Base-by-base conservation (phyloP, 1,140 invertebrate species). In the Orius insidiosus region DNA sequence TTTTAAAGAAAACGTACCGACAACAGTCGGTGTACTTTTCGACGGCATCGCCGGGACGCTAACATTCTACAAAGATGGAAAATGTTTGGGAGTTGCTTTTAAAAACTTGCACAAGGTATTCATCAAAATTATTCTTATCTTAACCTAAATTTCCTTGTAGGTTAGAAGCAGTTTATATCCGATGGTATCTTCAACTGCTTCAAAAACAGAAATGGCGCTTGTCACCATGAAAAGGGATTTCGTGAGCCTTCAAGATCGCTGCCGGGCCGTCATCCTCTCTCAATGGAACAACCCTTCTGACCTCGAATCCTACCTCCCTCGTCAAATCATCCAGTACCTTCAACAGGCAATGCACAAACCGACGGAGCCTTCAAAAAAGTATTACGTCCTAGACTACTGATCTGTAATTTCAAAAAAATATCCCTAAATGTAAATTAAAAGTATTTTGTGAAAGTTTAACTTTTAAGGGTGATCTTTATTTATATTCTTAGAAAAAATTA, bases 181-280 rank as follows among this genome's bases (percentile, higher is more conserved):
- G 3, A 71, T 79, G 31, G 65, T 81, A 2, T 73, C 73, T 51
- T 81, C 78, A 2, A 82, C 80, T 0, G 78, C 79, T 0, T 78
- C 78, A 13, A 82, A 80, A 60, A 82, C 78, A 3, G 72, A 78
- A 62, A 80, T 83, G 74, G 68, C 69, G 0, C 54, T 80, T 0
- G 64, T 63, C 9, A 56, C 60, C 4, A 68, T 70, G 18, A 66
- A 65, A 45, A 53, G 76, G 18, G 73, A 75, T 50, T 81, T 76
- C 55, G 63, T 70, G 0, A 77, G 69, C 57, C 62, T 83, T 5
- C 76, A 81, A 55, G 79, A 81, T 57, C 59, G 69, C 15, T 74
- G 70, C 58, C 59, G 70, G 9, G 68, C 67, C 0, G 68, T 68
- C 11, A 71, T 74, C 45, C 62, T 71, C 32, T 63, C 68, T 45